These are phyloP conservation scores for Sprattus sprattus DNA, from an alignment of 2,113 vertebrate species.

Conservation along the genomic window DNA sequence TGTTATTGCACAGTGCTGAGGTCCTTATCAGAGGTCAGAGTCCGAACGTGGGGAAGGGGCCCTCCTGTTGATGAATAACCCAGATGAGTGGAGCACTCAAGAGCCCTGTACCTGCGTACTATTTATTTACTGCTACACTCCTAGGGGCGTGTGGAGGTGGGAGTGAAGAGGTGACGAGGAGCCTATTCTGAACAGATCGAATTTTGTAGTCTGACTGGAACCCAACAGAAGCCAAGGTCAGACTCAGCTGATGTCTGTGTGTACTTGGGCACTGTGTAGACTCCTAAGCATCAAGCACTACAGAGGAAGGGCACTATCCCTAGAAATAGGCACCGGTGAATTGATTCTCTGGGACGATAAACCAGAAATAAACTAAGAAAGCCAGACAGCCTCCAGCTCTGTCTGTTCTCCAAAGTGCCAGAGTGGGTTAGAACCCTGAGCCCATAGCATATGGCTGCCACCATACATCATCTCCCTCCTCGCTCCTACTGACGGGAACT, in stretches of 20 bases:
- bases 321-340: neutral
- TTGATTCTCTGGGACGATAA: conserved; percentile 1
- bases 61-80: conserved; percentile 27
- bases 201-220: neutral
- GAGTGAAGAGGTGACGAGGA: neutral
- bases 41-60: conserved; percentile 21
- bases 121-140: neutral
- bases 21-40: conserved; percentile 40
- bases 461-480: neutral
- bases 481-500: neutral
- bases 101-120: neutral
- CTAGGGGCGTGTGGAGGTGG: neutral
- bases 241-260: neutral
- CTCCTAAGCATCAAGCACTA: neutral
- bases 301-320: neutral
- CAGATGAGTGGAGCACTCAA: neutral
- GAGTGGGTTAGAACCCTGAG: neutral
- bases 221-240: neutral
- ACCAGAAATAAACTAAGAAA: neutral
- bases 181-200: neutral
- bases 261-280: neutral
- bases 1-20: conserved; percentile 28
- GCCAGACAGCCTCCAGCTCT: neutral
- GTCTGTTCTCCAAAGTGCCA: neutral
- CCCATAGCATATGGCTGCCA: neutral